phyloP scores from a whole-genome alignment of 92 coral and sea anemone genomes.

The Micromussa lordhowensis region DNA sequence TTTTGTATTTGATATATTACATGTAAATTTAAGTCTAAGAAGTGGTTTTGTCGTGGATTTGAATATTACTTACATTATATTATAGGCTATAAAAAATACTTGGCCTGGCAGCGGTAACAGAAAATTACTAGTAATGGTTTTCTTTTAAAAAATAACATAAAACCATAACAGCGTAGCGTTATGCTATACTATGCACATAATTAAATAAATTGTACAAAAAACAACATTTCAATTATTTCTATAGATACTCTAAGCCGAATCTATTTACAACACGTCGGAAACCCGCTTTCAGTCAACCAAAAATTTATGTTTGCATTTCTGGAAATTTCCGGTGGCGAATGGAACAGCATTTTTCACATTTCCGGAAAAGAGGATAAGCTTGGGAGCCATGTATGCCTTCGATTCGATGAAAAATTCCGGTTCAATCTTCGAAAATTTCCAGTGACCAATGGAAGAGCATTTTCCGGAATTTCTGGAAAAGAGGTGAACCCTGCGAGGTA shows the following conservation, averaged over 20 bases:
- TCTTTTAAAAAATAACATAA: background rate
- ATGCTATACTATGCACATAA: background rate
- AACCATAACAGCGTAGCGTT: background rate
- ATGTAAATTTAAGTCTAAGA: no score
- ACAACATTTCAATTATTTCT: background rate
- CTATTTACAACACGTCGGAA: background rate
- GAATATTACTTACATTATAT: background rate
- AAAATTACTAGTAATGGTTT: background rate
- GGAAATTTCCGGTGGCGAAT: no score
- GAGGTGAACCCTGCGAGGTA: no score
- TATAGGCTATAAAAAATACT: background rate
- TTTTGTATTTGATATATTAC: no score
- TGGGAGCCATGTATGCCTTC: no score
- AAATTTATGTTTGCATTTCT: no score
- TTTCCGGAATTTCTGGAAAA: no score
- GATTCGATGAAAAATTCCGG: no score
- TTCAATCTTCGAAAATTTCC: no score
- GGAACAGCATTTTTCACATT: no score
- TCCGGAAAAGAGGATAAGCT: no score
- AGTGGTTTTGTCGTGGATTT: background rate
- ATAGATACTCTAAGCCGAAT: background rate
- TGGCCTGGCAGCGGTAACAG: background rate
- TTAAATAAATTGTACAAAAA: background rate
- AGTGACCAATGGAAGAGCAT: no score
- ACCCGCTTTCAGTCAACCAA: background rate